Percentiles rank a stretch among this genome's conserved stretches.
These are phyloP conservation scores for Amazona ochrocephala DNA, from an alignment of 2,797 vertebrate genomes.

Conservation along the genomic window DNA sequence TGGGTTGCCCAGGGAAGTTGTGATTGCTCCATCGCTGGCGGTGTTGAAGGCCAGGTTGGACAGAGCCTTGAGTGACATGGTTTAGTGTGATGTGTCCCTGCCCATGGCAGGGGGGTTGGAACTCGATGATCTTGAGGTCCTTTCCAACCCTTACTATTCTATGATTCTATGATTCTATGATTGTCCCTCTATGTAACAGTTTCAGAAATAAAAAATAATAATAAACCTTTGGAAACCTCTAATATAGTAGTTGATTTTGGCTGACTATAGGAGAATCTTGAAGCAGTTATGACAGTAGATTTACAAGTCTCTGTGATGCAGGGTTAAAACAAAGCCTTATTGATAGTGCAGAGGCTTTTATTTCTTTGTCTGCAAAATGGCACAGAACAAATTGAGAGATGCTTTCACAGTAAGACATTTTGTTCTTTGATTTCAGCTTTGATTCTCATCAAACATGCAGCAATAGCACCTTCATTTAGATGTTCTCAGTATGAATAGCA, in stretches of 20 bases:
- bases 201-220: background rate
- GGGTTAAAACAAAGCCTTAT: slow-evolving; percentile 33
- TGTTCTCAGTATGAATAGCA: background rate
- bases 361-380: slow-evolving; percentile 22
- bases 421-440: slow-evolving; percentile 59
- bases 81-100: too few species aligned
- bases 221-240: background rate
- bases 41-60: too few species aligned
- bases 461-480: slow-evolving; percentile 45
- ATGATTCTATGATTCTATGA: background rate
- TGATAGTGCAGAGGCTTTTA: slow-evolving; percentile 22
- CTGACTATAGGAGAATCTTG: background rate
- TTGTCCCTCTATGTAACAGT: background rate
- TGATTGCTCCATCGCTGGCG: too few species aligned
- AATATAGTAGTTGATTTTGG: background rate
- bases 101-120: too few species aligned
- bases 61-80: too few species aligned
- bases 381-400: slow-evolving; percentile 6
- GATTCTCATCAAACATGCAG: slow-evolving; percentile 52
- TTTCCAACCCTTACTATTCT: too few species aligned
- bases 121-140: too few species aligned
- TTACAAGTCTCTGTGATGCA: slow-evolving; percentile 7
- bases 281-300: background rate
- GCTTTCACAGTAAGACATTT: slow-evolving; percentile 17
- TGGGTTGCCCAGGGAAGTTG: too few species aligned